phyloP scores from a whole-genome alignment of 30 jellyfish, hydroid and myxozoan genomes.

The Pseudorhiza aurosa region DNA sequence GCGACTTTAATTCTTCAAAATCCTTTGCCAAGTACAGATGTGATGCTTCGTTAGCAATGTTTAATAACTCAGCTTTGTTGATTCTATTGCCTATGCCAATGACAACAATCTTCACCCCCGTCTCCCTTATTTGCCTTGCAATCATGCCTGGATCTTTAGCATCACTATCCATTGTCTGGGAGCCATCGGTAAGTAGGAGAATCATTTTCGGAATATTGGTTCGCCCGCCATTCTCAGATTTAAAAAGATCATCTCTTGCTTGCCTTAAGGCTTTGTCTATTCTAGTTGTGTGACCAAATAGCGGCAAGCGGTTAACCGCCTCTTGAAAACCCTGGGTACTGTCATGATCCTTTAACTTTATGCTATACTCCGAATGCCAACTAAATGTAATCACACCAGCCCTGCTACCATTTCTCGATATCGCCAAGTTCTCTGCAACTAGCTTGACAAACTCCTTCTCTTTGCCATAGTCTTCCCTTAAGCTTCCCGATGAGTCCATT shows the following conservation, averaged over 20 bases:
- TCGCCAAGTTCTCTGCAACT: constrained; percentile 65
- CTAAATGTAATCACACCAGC: constrained; percentile 89
- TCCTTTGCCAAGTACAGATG: constrained; percentile 59
- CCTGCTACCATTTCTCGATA: constrained; percentile 72
- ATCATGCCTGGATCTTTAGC: constrained; percentile 82
- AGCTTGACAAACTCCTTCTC: constrained; percentile 83
- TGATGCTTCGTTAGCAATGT: constrained; percentile 62
- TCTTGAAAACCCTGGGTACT: constrained; percentile 41
- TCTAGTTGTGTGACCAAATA: constrained; percentile 83
- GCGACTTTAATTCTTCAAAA: constrained; percentile 42
- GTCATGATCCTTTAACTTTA: constrained; percentile 50
- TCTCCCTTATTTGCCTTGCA: constrained; percentile 69
- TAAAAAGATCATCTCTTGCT: constrained; percentile 65
- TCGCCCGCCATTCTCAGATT: constrained; percentile 62
- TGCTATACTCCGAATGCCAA: constrained; percentile 75
- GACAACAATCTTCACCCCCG: constrained; percentile 57
- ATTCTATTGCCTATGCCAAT: constrained; percentile 84
- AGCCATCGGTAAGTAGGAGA: constrained; percentile 85
- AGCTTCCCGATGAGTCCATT: constrained; percentile 89
- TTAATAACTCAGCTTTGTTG: constrained; percentile 65
- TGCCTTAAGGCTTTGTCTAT: constrained; percentile 82
- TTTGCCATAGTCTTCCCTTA: constrained; percentile 64
- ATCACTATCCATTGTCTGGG: constrained; percentile 81
- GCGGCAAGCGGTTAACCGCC: constrained; percentile 81
- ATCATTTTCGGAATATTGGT: constrained; percentile 61